phyloP scores from a whole-genome alignment of 2,797 vertebrate species.

The Ispidina lecontei region DNA sequence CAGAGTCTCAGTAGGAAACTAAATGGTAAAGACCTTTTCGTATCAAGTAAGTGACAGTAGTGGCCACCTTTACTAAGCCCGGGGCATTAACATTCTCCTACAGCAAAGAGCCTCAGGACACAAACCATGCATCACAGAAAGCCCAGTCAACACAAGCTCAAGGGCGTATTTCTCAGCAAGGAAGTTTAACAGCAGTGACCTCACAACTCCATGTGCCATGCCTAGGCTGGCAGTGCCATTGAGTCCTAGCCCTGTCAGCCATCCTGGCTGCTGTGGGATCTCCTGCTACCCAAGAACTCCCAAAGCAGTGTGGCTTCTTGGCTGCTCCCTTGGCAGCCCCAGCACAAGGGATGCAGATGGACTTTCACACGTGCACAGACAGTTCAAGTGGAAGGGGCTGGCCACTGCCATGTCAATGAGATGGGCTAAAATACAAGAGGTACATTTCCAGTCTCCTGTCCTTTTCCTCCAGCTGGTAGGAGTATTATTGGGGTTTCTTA shows the following conservation, averaged over 20 bases:
- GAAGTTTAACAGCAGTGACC: not conserved
- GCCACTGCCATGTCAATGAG: not conserved
- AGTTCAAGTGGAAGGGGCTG: not conserved
- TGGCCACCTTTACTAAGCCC: not conserved
- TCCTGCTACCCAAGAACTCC: not conserved
- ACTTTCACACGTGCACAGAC: not conserved
- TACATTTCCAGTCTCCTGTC: not conserved
- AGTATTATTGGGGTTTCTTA: not conserved
- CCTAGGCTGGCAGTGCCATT: not conserved
- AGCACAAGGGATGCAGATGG: not conserved
- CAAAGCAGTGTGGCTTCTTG: not conserved
- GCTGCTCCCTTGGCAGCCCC: not conserved
- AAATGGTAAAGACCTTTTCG: not conserved
- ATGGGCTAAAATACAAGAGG: not conserved
- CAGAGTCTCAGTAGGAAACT: not conserved
- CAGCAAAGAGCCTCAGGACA: not conserved
- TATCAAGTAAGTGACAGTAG: not conserved
- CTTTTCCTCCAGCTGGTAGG: not conserved
- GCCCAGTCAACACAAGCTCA: rapidly evolving
- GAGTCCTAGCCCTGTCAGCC: not conserved
- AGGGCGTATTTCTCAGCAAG: not conserved
- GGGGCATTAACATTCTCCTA: not conserved
- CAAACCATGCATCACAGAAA: not conserved
- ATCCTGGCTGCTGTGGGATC: not conserved
- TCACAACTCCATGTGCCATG: rapidly evolving